A percentile compares a stretch with the other conserved stretches of the same genome.
These are phyloP conservation scores for Zingel zingel DNA, from an alignment of 2,113 vertebrate species.

Conservation along the genomic window DNA sequence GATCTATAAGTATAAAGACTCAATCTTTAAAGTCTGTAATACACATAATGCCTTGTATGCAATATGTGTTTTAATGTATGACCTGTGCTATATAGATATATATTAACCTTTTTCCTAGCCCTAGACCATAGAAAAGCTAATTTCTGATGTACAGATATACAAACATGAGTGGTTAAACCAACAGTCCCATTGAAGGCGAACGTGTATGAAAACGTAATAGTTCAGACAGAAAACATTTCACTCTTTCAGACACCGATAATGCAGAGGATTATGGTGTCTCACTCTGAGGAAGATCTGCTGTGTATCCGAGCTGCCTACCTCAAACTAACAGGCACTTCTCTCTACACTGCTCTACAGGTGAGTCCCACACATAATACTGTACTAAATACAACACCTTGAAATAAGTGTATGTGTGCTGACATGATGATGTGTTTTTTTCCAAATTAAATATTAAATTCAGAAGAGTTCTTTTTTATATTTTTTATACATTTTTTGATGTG, in stretches of 20 bases:
- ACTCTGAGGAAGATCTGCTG: slow-evolving; percentile 82
- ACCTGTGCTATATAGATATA: neutral
- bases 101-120: neutral
- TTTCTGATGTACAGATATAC: neutral
- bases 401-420: neutral
- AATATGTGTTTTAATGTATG: neutral
- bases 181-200: neutral
- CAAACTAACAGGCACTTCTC: slow-evolving; percentile 75
- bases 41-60: neutral
- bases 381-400: neutral
- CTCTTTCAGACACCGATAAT: slow-evolving; percentile 59
- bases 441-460: neutral
- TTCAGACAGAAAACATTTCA: neutral
- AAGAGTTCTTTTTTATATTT: neutral
- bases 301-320: slow-evolving; percentile 74
- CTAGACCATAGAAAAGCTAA: neutral
- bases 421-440: neutral
- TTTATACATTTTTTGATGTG: slow-evolving; percentile 3
- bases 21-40: neutral
- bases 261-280: slow-evolving; percentile 80
- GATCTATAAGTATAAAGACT: neutral
- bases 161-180: neutral
- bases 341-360: slow-evolving; percentile 80
- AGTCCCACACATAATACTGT: neutral
- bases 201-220: neutral